These are phyloP conservation scores for Saccostrea glomerata DNA, from an alignment of 1,140 invertebrate genomes.

Conservation along the genomic window DNA sequence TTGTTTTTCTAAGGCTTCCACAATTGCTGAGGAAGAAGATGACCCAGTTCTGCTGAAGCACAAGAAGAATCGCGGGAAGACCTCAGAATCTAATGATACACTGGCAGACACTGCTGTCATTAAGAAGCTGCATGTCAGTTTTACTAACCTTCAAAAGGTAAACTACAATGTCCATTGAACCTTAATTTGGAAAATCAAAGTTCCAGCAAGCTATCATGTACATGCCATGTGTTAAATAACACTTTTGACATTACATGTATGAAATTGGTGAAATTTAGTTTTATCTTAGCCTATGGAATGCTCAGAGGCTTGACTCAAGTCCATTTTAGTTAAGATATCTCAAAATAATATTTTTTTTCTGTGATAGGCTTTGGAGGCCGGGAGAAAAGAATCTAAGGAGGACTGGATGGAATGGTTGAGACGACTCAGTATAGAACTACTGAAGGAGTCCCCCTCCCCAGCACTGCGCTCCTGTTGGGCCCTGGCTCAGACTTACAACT, in stretches of 20 bases:
- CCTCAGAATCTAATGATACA: constrained; percentile 61
- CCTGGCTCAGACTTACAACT: constrained; percentile 95
- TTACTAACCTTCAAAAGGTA: constrained; percentile 88
- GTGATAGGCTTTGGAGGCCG: constrained; percentile 89
- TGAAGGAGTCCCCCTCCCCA: constrained; percentile 97
- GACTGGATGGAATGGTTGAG: constrained; percentile 99
- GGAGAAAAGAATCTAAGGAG: constrained; percentile 94
- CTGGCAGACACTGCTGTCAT: constrained; percentile 74
- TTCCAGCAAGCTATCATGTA: too few relatives aligned
- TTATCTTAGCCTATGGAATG: neutral
- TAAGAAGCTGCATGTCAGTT: constrained; percentile 87
- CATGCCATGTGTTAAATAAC: too few relatives aligned
- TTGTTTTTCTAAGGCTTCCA: constrained; percentile 67
- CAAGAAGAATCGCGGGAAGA: constrained; percentile 61
- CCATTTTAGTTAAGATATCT: too few relatives aligned
- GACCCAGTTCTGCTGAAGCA: constrained; percentile 75
- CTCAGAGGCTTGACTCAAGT: too few relatives aligned
- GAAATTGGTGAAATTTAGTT: neutral
- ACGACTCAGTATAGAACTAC: constrained; percentile 92
- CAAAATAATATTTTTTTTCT: neutral
- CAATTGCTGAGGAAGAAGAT: constrained; percentile 78
- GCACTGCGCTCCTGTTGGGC: constrained; percentile 93
- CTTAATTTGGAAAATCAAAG: too few relatives aligned
- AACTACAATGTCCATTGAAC: constrained; percentile 20
- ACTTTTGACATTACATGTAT: neutral